Base-by-base conservation (phyloP, 2,888 invertebrate species). In the Caenorhabditis plicata region DNA sequence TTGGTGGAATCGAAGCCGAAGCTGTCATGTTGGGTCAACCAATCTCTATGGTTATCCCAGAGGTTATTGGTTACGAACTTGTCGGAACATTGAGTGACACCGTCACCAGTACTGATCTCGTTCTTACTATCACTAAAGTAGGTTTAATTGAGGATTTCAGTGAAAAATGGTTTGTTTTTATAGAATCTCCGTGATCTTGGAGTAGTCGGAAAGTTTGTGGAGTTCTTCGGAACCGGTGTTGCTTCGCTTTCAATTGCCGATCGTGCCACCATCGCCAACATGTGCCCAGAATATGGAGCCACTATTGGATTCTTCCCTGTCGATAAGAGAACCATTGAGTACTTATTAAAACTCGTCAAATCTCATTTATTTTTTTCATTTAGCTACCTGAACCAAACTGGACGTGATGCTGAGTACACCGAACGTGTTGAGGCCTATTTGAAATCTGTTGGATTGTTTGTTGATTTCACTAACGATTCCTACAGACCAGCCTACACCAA, bases 11-110 rank as follows among this genome's bases (percentile, higher is more conserved):
- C 71, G 96, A 98, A 86, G 96, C 96, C 0, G 96, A 98, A 82
- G 95, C 96, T 3, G 96, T 95, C 19, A 96, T 98, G 96, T 83
- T 98, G 76, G 95, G 95, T 0, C 95, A 96, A 82, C 89, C 95
- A 0, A 94, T 98, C 78, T 91, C 91, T 51, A 95, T 98, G 94
- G 85, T 72, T 22, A 62, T 53, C 36, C 60, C 53, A 56, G 56
- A 63, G 39, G 96, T 98, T 19, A 90, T 98, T 19, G 98, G 96
- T 0, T 96, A 94, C 84, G 89, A 88, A 79, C 83, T 98, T 38
- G 84, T 87, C 1, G 96, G 96, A 2, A 85, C 86, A 64, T 82
- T 96, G 48, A 88, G 87, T 78, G 88, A 89, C 1, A 87, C 91
- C 39, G 90, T 88, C 11, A 98, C 96, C 0, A 92, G 94, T 1